Percentiles rank a stretch among this genome's conserved stretches.
Evolutionary conservation across 2,797 vertebrate species (phyloP).

Genomic region (Chromis chromis): DNA sequence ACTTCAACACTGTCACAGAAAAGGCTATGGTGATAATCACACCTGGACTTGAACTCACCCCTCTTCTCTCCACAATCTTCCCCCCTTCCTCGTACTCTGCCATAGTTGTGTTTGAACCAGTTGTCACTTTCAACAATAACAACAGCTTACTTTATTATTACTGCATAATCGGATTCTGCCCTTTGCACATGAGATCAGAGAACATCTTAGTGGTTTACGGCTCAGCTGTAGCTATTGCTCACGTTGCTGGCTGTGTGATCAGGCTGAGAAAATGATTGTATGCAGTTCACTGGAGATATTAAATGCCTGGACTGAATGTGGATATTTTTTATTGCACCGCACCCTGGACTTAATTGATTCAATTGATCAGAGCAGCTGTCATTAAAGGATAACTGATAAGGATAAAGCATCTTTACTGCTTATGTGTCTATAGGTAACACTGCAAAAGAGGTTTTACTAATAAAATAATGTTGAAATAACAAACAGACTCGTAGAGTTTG

Average conservation of each 20-base stretch:
- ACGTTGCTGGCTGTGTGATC: conserved; percentile 43
- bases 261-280: conserved; percentile 4
- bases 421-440: neutral
- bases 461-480: too few relatives aligned
- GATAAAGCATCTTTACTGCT: neutral
- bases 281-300: conserved; percentile 9
- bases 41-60: conserved; percentile 74
- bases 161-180: conserved; percentile 46
- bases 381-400: conserved; percentile 5
- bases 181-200: conserved; percentile 76
- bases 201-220: conserved; percentile 44
- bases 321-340: conserved; percentile 33
- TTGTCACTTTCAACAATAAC: conserved; percentile 30
- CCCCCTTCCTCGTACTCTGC: conserved; percentile 25
- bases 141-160: conserved; percentile 22
- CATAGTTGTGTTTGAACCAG: conserved; percentile 64
- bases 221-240: conserved; percentile 21
- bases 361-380: conserved; percentile 8
- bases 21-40: conserved; percentile 7
- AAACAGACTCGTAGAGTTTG: too few relatives aligned
- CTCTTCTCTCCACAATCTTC: conserved; percentile 67
- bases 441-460: neutral
- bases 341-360: neutral
- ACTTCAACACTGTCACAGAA: conserved; percentile 11
- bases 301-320: neutral